A percentile compares a stretch with the other conserved stretches of the same genome.
These are phyloP conservation scores for Formica exsecta DNA, from an alignment of 1,140 invertebrate species.

Conservation along the genomic window DNA sequence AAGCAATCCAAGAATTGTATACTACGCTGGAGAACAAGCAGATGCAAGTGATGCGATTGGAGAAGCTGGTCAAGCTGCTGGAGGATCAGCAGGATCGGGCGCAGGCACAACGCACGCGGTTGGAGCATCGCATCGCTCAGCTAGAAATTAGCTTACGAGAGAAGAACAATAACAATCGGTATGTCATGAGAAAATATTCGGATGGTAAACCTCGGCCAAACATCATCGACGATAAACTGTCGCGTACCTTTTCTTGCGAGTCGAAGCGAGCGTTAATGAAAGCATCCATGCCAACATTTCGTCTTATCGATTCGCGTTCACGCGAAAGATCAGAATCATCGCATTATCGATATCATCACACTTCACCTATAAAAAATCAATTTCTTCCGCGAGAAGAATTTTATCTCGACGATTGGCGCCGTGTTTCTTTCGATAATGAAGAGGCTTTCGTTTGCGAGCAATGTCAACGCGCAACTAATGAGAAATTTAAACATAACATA, in stretches of 20 bases:
- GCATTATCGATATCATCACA: not conserved
- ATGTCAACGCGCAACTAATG: slow-evolving; percentile 46
- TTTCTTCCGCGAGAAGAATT: not conserved
- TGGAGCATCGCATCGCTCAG: slow-evolving; percentile 88
- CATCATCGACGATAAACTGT: not conserved
- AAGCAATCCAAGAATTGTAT: slow-evolving; percentile 87
- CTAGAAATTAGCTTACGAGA: slow-evolving; percentile 86
- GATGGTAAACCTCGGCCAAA: not conserved
- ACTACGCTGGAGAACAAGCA: slow-evolving; percentile 87
- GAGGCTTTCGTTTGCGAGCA: slow-evolving; percentile 65
- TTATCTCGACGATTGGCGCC: not conserved
- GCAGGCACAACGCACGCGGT: slow-evolving; percentile 88
- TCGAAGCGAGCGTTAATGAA: slow-evolving; percentile 19
- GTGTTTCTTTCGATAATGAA: slow-evolving; percentile 30
- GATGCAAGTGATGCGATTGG: slow-evolving; percentile 87
- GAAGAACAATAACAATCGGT: slow-evolving; percentile 76
- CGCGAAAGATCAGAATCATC: not conserved
- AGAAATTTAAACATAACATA: not conserved
- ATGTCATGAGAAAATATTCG: slow-evolving; percentile 69
- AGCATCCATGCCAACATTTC: not conserved
- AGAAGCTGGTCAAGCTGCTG: slow-evolving; percentile 88
- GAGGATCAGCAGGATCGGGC: slow-evolving; percentile 88
- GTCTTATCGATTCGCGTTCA: slow-evolving; percentile 1
- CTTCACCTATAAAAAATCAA: not conserved
- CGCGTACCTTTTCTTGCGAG: slow-evolving; percentile 5